Evolutionary conservation across 1,140 invertebrate genomes (phyloP).

Genomic region (Penaeus chinensis): DNA sequence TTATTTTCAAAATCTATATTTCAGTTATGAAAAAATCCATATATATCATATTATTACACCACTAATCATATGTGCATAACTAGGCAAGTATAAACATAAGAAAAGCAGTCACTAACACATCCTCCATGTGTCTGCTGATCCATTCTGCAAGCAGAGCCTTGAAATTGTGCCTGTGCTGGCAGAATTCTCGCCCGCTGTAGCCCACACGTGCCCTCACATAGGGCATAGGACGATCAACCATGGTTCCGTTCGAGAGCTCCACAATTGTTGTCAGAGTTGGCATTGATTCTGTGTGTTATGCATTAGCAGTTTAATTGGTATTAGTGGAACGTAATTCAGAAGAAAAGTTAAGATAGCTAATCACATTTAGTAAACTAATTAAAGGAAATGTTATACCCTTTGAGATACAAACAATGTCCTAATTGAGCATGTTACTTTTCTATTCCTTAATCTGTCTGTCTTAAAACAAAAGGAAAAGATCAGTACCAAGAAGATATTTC

Average conservation of each 20-base stretch:
- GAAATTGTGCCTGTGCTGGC: slow-evolving; percentile 38
- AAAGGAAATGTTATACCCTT: no score
- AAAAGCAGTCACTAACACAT: slow-evolving; percentile 29
- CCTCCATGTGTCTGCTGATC: slow-evolving; percentile 38
- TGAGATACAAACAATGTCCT: no score
- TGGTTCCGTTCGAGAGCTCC: slow-evolving; percentile 33
- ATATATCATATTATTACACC: no score
- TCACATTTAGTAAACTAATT: no score
- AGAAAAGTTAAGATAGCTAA: no score
- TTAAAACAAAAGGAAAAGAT: no score
- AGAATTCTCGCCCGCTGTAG: slow-evolving; percentile 36
- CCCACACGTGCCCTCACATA: slow-evolving; percentile 44
- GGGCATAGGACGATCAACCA: slow-evolving; percentile 20
- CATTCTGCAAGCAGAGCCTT: slow-evolving; percentile 42
- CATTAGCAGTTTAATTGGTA: background rate
- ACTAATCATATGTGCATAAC: no score
- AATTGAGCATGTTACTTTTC: no score
- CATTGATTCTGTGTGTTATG: slow-evolving; percentile 7
- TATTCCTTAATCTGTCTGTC: no score
- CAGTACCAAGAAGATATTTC: no score
- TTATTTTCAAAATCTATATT: no score
- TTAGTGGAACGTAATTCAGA: background rate
- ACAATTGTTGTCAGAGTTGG: slow-evolving; percentile 32
- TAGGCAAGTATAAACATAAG: background rate
- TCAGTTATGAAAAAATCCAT: no score